These are phyloP conservation scores for Hemiprocne comata DNA, from an alignment of 2,113 vertebrate species.

Conservation along the genomic window DNA sequence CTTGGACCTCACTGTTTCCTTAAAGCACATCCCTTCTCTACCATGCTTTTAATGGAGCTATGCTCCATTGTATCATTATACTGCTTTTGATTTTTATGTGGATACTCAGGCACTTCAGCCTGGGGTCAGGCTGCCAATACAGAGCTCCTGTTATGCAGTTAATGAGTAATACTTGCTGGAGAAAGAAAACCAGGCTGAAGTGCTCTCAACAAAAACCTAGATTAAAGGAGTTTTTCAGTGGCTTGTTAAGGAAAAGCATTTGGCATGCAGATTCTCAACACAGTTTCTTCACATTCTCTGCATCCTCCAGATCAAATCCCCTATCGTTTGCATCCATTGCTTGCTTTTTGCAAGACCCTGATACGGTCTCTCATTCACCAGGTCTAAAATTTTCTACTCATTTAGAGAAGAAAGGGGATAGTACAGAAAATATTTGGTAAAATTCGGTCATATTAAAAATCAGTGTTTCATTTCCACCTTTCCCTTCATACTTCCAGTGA, in stretches of 20 bases:
- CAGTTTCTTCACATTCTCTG: background rate
- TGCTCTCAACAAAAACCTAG: background rate
- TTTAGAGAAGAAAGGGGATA: background rate
- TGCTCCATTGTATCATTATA: background rate
- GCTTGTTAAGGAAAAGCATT: background rate
- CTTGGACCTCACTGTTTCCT: background rate
- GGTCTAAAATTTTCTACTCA: background rate
- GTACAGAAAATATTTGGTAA: background rate
- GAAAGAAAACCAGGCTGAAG: background rate
- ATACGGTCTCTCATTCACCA: background rate
- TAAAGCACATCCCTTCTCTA: background rate
- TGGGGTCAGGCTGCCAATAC: background rate
- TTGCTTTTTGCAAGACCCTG: background rate
- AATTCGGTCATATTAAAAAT: background rate
- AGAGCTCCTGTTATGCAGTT: background rate
- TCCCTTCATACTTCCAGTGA: background rate
- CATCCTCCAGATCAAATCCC: background rate
- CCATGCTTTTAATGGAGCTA: background rate
- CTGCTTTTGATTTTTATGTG: background rate
- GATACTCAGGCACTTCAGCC: background rate
- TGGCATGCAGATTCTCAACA: background rate
- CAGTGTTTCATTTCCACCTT: background rate
- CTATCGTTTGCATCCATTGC: background rate
- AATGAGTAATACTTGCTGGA: conserved; percentile 2
- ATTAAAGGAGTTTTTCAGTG: background rate